Base-by-base conservation (phyloP, 2,888 invertebrate genomes). In the Drymonia ruficornis region DNA sequence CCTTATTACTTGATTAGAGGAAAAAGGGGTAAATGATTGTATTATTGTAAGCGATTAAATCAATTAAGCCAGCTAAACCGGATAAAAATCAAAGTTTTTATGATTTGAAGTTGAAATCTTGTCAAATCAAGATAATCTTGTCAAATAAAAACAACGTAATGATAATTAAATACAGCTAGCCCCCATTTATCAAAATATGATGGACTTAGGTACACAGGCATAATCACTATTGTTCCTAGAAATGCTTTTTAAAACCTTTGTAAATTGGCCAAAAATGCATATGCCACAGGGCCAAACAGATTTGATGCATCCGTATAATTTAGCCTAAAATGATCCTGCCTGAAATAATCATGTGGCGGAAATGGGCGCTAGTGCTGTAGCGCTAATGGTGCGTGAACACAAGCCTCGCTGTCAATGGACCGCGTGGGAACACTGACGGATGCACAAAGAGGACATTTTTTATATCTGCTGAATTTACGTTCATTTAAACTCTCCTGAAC, bases 291-390 rank as follows among this genome's bases (percentile, higher is more conserved):
- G n/a, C n/a, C 19, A 19, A 4, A 19, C 43, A 43, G 12, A 19
- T 19, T 6, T 42, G 42, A 5, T 1, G 42, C 42, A 9, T 42
- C 3, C 18, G 18, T 18, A 18, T 43, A 43, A 43, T 43, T 43
- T 43, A 13, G 19, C 13, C 6, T 13, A 18, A 43, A 43, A 13
- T 65, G 61, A 72, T n/a, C n/a, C n/a, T n/a, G n/a, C n/a, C n/a
- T n/a, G n/a, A n/a, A n/a, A n/a, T 69, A 70, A 75, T 73, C 70
- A 78, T 71, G 76, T 80, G 79, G 78, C 90, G 90, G 90, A 90
- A 90, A 86, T 88, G 86, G 85, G 84, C 80, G 83, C 81, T 78
- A 81, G 71, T 71, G 80, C 76, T 77, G 77, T 76, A 76, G 61
- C 67, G 69, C 66, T 80, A 87, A 88, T 87, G 87, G 74, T 66